phyloP scores from a whole-genome alignment of 2,113 vertebrate species.

The Neotragus moschatus region DNA sequence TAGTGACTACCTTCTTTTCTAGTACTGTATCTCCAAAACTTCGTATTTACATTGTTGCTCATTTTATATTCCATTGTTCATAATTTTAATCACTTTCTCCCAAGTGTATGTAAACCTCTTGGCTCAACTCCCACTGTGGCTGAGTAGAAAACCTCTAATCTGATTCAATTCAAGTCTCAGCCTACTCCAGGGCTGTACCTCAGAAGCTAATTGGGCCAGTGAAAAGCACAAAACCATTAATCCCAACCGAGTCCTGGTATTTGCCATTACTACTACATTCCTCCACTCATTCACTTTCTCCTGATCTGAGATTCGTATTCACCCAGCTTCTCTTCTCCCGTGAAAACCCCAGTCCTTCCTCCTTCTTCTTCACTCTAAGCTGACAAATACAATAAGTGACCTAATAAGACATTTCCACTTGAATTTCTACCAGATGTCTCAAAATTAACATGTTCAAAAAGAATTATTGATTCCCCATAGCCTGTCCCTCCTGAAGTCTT shows the following conservation, averaged over 20 bases:
- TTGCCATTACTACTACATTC: not conserved
- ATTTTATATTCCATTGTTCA: not conserved
- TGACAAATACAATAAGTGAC: not conserved
- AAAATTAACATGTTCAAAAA: not conserved
- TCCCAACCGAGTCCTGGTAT: not conserved
- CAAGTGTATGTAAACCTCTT: not conserved
- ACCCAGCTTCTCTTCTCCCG: not conserved
- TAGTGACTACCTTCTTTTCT: not conserved
- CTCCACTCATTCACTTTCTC: not conserved
- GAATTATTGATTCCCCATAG: not conserved
- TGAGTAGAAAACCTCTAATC: not conserved
- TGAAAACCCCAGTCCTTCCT: not conserved
- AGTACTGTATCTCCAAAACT: not conserved
- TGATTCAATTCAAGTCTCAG: not conserved
- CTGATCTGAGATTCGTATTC: not conserved
- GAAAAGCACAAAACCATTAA: not conserved
- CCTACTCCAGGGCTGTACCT: not conserved
- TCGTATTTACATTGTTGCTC: not conserved
- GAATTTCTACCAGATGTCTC: not conserved
- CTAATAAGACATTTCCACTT: not conserved
- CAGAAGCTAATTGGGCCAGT: not conserved
- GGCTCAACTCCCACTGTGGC: not conserved
- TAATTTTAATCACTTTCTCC: conserved; percentile 14
- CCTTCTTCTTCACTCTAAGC: not conserved
- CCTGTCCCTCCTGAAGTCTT: not conserved